Conservation (phyloP, 1,140 invertebrate genomes). For the Holotrichia oblita region DNA sequence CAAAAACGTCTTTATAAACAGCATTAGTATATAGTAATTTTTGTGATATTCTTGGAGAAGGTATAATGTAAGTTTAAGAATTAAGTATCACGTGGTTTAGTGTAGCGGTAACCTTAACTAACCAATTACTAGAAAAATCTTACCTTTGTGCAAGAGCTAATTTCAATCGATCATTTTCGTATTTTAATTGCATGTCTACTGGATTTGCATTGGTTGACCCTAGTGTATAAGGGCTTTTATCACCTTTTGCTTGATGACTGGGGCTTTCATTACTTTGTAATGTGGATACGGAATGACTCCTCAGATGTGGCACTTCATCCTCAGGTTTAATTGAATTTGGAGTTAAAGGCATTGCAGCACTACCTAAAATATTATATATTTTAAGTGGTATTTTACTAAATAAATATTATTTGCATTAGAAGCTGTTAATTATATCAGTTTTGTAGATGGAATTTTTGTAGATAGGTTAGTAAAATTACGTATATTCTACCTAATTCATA, state of each 20-base stretch:
- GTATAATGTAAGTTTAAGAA: too few relatives aligned
- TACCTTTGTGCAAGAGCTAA: constrained; percentile 95
- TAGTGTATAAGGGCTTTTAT: constrained; percentile 58
- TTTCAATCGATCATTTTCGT: constrained; percentile 97
- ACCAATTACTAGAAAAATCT: constrained; percentile 43
- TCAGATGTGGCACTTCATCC: constrained; percentile 61
- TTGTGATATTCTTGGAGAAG: too few relatives aligned
- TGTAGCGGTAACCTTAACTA: not conserved
- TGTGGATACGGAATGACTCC: constrained; percentile 66
- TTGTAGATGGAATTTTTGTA: too few relatives aligned
- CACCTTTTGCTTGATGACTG: constrained; percentile 66
- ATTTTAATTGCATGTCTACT: constrained; percentile 90
- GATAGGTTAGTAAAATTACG: too few relatives aligned
- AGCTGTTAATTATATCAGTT: too few relatives aligned
- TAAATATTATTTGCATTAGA: too few relatives aligned
- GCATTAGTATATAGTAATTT: too few relatives aligned
- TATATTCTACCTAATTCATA: too few relatives aligned
- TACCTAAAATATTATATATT: constrained; percentile 47
- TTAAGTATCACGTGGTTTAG: too few relatives aligned
- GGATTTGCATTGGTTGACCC: constrained; percentile 61
- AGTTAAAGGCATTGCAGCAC: constrained; percentile 46
- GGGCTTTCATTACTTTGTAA: constrained; percentile 68
- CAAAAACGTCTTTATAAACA: too few relatives aligned
- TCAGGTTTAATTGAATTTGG: constrained; percentile 51
- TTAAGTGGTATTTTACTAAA: too few relatives aligned